Percentiles rank a stretch among this genome's conserved stretches.
These are phyloP conservation scores for Vanessa cardui DNA, from an alignment of 2,888 invertebrate genomes.

Conservation along the genomic window DNA sequence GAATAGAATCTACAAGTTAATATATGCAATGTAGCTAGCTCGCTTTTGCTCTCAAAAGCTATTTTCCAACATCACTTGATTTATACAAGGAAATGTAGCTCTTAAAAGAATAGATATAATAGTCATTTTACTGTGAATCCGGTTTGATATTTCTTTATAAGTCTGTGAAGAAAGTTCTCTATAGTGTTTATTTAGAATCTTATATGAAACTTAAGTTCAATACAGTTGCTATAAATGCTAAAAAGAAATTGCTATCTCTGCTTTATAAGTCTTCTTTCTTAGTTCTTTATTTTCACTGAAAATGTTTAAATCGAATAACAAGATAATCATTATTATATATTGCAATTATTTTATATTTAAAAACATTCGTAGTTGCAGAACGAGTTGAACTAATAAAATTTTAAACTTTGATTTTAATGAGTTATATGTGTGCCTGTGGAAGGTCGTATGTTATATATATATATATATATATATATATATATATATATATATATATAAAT, in stretches of 20 bases:
- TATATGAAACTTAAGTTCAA: constrained; percentile 15
- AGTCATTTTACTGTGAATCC: background rate
- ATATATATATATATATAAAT: no score
- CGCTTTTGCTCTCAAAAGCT: constrained; percentile 17
- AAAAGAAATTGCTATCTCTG: background rate
- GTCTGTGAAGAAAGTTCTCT: constrained; percentile 9
- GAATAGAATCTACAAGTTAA: constrained; percentile 2
- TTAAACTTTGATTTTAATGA: no score
- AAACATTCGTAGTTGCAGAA: no score
- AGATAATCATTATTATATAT: no score
- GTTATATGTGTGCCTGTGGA: no score
- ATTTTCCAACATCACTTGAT: constrained; percentile 1
- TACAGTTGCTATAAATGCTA: constrained; percentile 11
- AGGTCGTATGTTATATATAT: no score
- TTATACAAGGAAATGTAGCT: background rate
- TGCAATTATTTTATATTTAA: no score
- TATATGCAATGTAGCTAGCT: constrained; percentile 14
- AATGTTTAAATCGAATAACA: background rate
- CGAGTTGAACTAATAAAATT: no score
- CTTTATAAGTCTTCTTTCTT: background rate
- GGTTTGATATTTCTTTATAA: constrained; percentile 1
- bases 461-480: no score
- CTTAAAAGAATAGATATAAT: background rate
- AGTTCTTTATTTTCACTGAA: background rate
- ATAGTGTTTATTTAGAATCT: constrained; percentile 12